Evolutionary conservation across 2,888 invertebrate species (phyloP), one percentile per base, ranked within the genome.

Genomic region (Tetrapedia diversipes): DNA sequence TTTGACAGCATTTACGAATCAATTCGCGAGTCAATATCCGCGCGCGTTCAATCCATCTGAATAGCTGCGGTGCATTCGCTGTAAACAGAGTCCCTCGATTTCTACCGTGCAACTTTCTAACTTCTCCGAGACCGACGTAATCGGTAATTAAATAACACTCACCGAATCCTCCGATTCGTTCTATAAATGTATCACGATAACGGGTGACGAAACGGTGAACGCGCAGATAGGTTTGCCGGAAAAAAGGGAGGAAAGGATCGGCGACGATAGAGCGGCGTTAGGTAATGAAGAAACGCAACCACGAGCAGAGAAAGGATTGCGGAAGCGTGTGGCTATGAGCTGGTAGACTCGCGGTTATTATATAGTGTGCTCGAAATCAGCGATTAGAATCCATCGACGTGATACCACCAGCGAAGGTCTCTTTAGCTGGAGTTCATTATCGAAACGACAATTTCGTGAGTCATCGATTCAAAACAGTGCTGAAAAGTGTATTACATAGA

Each of bases 271-370:
- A 57, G 22, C 14, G 29, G 2, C 2, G 29, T 72, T 71, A 59
- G 53, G 59, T 65, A 72, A 71, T 24, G 39, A 2, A 34, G 14
- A 37, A 65, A 47, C 64, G 74, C 29, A 57, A 63, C 43, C 1
- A 37, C 24, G 43, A 37, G 6, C 14, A 24, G 64, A 53, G 59
- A 71, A 71, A 71, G 59, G 64, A 60, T 54, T 14, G 74, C 74
- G 72, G 54, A 71, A 72, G 41, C 34, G 32, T 7, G 8, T n/a
- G 32, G n/a, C 41, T 14, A 24, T 11, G 14, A 24, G 11, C 19
- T 37, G 37, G 37, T 37, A n/a, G 8, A 27, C n/a, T 39, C 24
- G n/a, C 11, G 14, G 57, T 32, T 22, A 0, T 51, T 53, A 51
- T 51, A 27, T 32, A 34, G n/a, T 2, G n/a, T 27, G 4, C 0